Base-by-base conservation (phyloP, 2,888 invertebrate genomes). In the Deilephila elpenor region DNA sequence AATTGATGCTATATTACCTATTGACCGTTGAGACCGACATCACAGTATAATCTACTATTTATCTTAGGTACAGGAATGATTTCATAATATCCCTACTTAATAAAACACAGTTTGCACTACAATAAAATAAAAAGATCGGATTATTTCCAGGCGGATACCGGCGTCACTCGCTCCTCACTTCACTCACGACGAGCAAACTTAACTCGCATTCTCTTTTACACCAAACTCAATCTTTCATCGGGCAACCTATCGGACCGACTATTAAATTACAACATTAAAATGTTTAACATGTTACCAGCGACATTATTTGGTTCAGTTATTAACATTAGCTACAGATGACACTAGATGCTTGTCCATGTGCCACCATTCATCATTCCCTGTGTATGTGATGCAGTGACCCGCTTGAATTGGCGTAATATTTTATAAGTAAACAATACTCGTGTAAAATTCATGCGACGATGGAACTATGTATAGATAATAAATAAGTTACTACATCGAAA, bases 1-100 rank as follows among this genome's bases (percentile, higher is more conserved):
- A 93, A 93, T 93, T 93, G 93, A 93, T 93, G 88, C 90, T 93
- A 93, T 93, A 87, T 82, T 89, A 90, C 79, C 93, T 93, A 93
- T 90, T 91, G 92, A 93, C 93, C 91, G 88, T 92, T 90, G 93
- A 93, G 93, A 93, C 93, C 94, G 89, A 91, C 92, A 93, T 93
- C 94, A 94, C 93, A 93, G 93, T 93, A 93, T 91, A 90, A 88
- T 87, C 91, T 91, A 93, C 91, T 91, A 89, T 89, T 87, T 91
- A 89, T 94, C 94, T 94, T 94, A 94, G 94, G 94, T 93, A 93
- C 93, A 90, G 94, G 93, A 94, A 94, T 93, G 93, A 93, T 90
- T 91, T 93, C 91, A 92, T 79, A 86, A 82, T 89, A 90, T 82
- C 84, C 86, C 87, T 89, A 87, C 77, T 84, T 85, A 79, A 83